phyloP scores from a whole-genome alignment of 2,797 vertebrate genomes.

The Gastrophryne carolinensis region DNA sequence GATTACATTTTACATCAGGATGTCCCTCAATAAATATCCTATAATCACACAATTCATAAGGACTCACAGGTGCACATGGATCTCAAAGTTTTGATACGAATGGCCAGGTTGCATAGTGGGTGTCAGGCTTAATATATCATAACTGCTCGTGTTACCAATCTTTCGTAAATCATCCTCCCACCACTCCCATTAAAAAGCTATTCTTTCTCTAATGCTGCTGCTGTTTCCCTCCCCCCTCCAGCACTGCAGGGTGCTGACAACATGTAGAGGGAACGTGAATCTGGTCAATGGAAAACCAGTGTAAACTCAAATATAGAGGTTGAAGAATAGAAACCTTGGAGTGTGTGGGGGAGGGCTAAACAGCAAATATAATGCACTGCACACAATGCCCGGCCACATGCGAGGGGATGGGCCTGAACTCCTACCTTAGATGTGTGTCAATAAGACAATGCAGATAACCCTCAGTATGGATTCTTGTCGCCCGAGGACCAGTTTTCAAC shows the following conservation, averaged over 20 bases:
- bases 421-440: slow-evolving; percentile 35
- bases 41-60: no score
- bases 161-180: not conserved
- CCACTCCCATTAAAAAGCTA: not conserved
- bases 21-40: no score
- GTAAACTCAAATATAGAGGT: slow-evolving; percentile 18
- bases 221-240: not conserved
- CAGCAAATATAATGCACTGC: no score
- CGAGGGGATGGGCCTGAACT: slow-evolving; percentile 17
- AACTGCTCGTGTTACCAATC: not conserved
- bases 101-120: no score
- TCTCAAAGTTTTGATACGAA: no score
- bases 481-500: not conserved
- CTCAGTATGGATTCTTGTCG: slow-evolving; percentile 37
- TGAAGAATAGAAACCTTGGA: slow-evolving; percentile 9
- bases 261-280: slow-evolving; percentile 16
- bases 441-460: slow-evolving; percentile 44
- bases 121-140: no score
- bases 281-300: slow-evolving; percentile 20
- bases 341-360: slow-evolving; percentile 16
- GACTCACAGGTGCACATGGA: no score
- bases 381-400: not conserved
- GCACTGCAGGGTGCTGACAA: slow-evolving; percentile 2
- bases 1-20: no score
- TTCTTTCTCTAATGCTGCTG: not conserved